Base-by-base conservation (phyloP, 2,888 invertebrate species). In the Syritta pipiens region DNA sequence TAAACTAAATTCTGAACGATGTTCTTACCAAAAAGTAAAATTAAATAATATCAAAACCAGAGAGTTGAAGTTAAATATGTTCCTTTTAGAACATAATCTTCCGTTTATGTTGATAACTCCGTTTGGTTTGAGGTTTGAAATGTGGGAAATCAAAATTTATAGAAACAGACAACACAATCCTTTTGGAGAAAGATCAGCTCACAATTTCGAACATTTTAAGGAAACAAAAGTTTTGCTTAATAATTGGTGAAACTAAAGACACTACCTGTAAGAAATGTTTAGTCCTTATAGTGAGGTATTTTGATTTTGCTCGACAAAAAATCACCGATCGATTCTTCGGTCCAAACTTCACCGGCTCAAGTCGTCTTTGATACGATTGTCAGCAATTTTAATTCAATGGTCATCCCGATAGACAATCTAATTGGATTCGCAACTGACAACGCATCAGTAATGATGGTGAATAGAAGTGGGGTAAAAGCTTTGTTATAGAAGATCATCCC, bases 371-470 rank as follows among this genome's bases (percentile, higher is more conserved):
- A 65, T 14, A 30, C 20, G 2, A 60, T 72, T 14, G 35, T 19
- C 1, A 49, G 12, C 3, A 60, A 55, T 59, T 57, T 81, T 17
- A 42, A 62, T 24, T 10, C 20, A 7, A 7, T 35, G 22, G 40
- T 60, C n/a, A 60, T 81, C 24, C 69, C 71, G 32, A 30, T 77
- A 17, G 24, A 67, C 32, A 84, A 84, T 71, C 60, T 84, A 40
- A 81, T 84, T 30, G 84, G 84, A n/a, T 83, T 84, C 60, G 83
- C 81, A 10, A 82, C 83, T 48, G 84, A 85, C 65, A 84, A 83
- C 74, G 83, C 83, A 1, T 63, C 71, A 22, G 83, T 83, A 10
- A 84, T 85, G 84, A 84, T 84, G 83, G 84, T 83, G 1, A 74
- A 69, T 22, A 81, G 68, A 46, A 69, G 62, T 44, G 82, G 84